A percentile compares a stretch with the other conserved stretches of the same genome.
phyloP scores from a whole-genome alignment of 2,888 invertebrate genomes.

The Barypeithes pellucidus region DNA sequence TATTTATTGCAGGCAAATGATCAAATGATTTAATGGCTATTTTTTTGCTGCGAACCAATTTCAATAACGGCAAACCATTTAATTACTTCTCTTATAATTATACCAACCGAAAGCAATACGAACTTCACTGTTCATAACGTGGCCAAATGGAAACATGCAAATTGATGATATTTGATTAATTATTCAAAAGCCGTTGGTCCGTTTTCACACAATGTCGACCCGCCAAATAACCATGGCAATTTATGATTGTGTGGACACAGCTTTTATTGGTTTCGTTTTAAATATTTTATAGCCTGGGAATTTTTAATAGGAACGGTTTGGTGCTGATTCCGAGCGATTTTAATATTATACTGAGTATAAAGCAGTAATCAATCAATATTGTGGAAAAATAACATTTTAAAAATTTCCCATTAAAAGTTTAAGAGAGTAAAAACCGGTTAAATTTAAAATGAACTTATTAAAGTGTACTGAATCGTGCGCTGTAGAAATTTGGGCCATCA shows the following conservation, averaged over 20 bases:
- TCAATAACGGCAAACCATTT: too few species aligned
- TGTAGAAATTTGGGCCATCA: too few species aligned
- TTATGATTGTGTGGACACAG: constrained; percentile 31
- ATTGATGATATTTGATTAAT: constrained; percentile 32
- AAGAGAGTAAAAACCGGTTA: too few species aligned
- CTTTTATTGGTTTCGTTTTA: constrained; percentile 24
- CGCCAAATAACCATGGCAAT: constrained; percentile 22
- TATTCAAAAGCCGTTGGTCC: constrained; percentile 26
- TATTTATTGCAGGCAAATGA: too few species aligned
- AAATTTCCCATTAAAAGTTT: too few species aligned
- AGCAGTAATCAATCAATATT: too few species aligned
- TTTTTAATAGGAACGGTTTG: not conserved
- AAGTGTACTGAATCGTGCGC: too few species aligned
- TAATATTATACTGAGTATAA: not conserved
- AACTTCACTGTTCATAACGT: constrained; percentile 16
- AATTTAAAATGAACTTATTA: too few species aligned
- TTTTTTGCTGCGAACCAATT: too few species aligned
- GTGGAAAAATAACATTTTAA: too few species aligned
- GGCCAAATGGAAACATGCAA: constrained; percentile 25
- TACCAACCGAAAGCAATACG: constrained; percentile 3
- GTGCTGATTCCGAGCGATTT: not conserved
- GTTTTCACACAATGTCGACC: constrained; percentile 13
- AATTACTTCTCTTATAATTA: too few species aligned
- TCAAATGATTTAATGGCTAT: too few species aligned
- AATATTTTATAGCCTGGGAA: constrained; percentile 16